These are phyloP conservation scores for Orchesella cincta DNA, from an alignment of 1,140 invertebrate species.

Conservation along the genomic window DNA sequence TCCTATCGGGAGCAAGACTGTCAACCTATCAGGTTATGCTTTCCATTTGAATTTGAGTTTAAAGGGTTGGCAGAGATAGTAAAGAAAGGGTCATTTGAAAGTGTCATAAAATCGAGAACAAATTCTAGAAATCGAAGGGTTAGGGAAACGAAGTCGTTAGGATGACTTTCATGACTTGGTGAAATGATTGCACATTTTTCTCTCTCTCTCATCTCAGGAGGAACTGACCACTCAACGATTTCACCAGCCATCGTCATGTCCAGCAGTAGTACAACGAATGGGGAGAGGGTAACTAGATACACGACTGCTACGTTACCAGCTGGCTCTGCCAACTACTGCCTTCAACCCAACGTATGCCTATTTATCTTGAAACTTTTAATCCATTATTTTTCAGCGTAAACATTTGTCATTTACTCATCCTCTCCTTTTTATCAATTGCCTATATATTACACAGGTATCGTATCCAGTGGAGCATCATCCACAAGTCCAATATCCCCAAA, in stretches of 20 bases:
- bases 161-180: constrained; percentile 14
- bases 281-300: constrained; percentile 29
- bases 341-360: constrained; percentile 42
- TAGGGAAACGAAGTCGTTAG: too few relatives aligned
- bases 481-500: constrained; percentile 17
- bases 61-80: too few relatives aligned
- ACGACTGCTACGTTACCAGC: constrained; percentile 33
- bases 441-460: constrained; percentile 11
- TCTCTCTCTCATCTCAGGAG: constrained; percentile 10
- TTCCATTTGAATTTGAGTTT: too few relatives aligned
- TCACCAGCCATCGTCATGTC: constrained; percentile 37
- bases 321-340: constrained; percentile 35
- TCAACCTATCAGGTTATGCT: background rate
- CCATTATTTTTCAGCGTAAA: too few relatives aligned
- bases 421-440: too few relatives aligned
- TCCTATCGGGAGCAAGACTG: background rate
- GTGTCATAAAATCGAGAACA: too few relatives aligned
- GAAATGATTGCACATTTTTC: constrained; percentile 12
- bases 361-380: background rate
- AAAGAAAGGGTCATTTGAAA: too few relatives aligned
- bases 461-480: constrained; percentile 41
- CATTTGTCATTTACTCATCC: too few relatives aligned
- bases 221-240: constrained; percentile 20
- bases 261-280: constrained; percentile 35
- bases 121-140: too few relatives aligned